These are phyloP conservation scores for Harmothoe impar DNA, from an alignment of 2,888 invertebrate genomes.

Conservation along the genomic window DNA sequence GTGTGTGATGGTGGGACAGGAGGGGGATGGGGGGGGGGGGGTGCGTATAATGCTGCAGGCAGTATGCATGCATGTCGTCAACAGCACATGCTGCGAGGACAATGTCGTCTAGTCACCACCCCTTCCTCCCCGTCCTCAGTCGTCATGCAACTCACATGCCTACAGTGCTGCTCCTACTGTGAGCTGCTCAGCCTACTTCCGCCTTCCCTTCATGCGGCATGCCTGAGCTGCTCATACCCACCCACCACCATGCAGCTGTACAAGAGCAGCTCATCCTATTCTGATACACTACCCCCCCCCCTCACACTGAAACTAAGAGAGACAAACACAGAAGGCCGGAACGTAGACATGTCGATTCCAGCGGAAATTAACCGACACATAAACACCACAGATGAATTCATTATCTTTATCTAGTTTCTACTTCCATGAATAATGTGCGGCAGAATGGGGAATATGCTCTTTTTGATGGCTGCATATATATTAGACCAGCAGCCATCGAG, in stretches of 20 bases:
- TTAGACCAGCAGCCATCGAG: neutral
- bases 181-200: neutral
- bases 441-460: neutral
- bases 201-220: neutral
- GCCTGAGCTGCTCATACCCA: neutral
- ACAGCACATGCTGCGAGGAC: neutral
- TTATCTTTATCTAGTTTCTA: conserved; percentile 31
- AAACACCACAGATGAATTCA: conserved; percentile 28
- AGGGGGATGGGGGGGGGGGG: too few relatives aligned
- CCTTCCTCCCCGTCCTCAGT: neutral
- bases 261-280: neutral
- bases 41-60: too few relatives aligned
- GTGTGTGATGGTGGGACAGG: too few relatives aligned
- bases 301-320: too few relatives aligned
- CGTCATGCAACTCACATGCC: neutral
- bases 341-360: neutral
- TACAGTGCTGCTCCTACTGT: neutral
- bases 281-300: neutral
- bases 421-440: conserved; percentile 1
- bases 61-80: neutral
- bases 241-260: neutral
- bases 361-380: conserved; percentile 20
- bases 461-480: conserved; percentile 46
- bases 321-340: neutral
- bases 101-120: conserved; percentile 16